phyloP scores from a whole-genome alignment of 2,888 invertebrate species.

The Melipona bicolor region DNA sequence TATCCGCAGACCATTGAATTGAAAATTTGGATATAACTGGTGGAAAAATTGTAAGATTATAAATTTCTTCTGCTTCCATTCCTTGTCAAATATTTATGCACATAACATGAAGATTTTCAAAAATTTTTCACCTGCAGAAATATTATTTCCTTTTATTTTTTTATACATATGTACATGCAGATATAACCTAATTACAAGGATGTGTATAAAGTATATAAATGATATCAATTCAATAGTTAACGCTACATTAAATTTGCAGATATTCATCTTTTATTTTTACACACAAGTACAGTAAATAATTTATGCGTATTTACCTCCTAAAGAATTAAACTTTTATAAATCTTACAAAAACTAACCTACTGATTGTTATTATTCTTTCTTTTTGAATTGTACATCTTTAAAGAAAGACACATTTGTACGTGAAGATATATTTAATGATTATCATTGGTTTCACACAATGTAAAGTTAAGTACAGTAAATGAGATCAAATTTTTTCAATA shows the following conservation, averaged over 20 bases:
- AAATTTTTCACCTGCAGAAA: conserved; percentile 6
- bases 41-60: conserved; percentile 70
- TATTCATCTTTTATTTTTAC: neutral
- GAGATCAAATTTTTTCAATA: conserved; percentile 36
- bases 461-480: conserved; percentile 40
- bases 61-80: conserved; percentile 71
- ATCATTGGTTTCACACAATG: conserved; percentile 16
- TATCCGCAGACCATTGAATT: conserved; percentile 82
- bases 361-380: neutral
- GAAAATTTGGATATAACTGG: conserved; percentile 75
- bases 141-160: neutral
- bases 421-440: conserved; percentile 18
- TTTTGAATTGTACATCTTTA: conserved; percentile 1
- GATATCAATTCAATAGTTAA: neutral
- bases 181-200: neutral
- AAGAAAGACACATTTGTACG: neutral
- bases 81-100: neutral
- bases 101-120: neutral
- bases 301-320: neutral
- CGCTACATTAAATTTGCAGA: neutral
- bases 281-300: conserved; percentile 13
- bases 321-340: neutral
- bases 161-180: neutral
- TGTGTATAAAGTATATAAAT: neutral
- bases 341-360: conserved; percentile 30